Evolutionary conservation across 2,888 invertebrate species (phyloP).

Genomic region (Pristionchus entomophagus): DNA sequence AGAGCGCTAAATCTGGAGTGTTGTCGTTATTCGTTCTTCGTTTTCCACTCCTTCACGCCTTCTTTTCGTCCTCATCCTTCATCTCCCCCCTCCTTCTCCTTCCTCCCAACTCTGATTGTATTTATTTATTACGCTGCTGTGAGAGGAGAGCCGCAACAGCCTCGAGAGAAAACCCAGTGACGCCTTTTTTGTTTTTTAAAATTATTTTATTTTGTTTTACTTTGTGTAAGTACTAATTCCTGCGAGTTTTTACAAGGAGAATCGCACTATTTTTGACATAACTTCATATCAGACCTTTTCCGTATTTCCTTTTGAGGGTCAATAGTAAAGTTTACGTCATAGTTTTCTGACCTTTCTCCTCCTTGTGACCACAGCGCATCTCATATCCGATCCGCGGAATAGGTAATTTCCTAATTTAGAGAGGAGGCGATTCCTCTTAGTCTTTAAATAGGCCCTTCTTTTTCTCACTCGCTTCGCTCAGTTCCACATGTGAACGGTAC

Average conservation of each 20-base stretch:
- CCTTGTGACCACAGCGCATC: neutral
- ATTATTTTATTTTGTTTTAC: too few relatives aligned
- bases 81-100: neutral
- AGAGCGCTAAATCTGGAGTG: neutral
- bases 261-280: too few relatives aligned
- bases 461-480: neutral
- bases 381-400: neutral
- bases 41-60: neutral
- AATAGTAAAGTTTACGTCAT: too few relatives aligned
- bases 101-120: neutral
- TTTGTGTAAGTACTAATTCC: too few relatives aligned
- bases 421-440: neutral
- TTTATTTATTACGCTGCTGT: neutral
- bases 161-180: neutral
- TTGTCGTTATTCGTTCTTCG: neutral
- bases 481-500: neutral
- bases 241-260: too few relatives aligned
- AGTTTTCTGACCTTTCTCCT: neutral
- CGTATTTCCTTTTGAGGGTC: too few relatives aligned
- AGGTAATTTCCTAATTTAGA: neutral
- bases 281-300: too few relatives aligned
- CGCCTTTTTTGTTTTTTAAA: too few relatives aligned
- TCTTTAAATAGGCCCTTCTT: neutral
- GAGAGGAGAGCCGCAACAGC: too few relatives aligned
- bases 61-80: neutral